Percentiles rank a stretch among this genome's conserved stretches.
These are phyloP conservation scores for Polyommatus icarus DNA, from an alignment of 2,888 invertebrate genomes.

Conservation along the genomic window DNA sequence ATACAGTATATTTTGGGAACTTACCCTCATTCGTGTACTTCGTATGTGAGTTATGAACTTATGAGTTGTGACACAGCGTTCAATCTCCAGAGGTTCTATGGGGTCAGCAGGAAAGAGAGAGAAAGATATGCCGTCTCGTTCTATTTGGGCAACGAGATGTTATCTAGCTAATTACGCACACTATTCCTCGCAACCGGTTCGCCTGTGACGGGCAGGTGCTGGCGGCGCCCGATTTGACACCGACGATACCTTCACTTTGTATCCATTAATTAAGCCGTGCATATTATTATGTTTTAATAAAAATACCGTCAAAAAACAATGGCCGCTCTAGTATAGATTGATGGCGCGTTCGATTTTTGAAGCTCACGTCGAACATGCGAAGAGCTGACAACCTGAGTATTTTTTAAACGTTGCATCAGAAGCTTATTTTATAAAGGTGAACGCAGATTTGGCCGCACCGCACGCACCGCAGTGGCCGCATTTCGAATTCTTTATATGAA, in stretches of 20 bases:
- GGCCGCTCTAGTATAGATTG: background rate
- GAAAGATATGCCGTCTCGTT: background rate
- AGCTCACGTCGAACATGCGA: background rate
- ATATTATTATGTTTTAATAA: conserved; percentile 6
- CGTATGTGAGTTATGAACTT: too few relatives aligned
- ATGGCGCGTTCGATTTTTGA: background rate
- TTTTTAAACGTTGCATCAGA: background rate
- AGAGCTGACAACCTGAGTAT: background rate
- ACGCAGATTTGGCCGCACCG: too few relatives aligned
- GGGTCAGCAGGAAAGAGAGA: background rate
- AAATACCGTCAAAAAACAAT: background rate
- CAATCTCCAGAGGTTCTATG: background rate
- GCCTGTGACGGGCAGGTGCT: conserved; percentile 19
- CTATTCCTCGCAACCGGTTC: conserved; percentile 23
- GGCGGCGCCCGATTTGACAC: conserved; percentile 20
- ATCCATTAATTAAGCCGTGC: conserved; percentile 21
- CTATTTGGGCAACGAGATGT: conserved; percentile 20
- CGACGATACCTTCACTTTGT: conserved; percentile 30
- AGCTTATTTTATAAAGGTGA: background rate
- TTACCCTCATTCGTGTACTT: too few relatives aligned
- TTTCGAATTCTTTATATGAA: too few relatives aligned
- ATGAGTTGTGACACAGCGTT: background rate
- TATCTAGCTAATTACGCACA: conserved; percentile 23
- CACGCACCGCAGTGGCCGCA: too few relatives aligned
- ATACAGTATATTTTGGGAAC: too few relatives aligned